Evolutionary conservation across 2,888 invertebrate species (phyloP), one percentile per base, ranked within the genome.

Genomic region (Melieria crassipennis): DNA sequence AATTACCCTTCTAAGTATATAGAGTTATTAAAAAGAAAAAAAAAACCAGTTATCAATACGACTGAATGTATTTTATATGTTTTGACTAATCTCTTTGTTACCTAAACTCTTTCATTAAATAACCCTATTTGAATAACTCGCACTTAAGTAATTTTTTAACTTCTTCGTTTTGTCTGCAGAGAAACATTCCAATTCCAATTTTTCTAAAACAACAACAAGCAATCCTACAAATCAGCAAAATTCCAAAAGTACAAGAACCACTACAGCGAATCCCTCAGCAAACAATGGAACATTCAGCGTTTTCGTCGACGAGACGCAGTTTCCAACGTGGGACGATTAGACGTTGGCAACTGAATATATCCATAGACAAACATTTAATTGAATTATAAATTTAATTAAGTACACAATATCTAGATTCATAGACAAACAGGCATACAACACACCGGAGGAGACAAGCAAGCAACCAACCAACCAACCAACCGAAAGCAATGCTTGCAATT

Each of bases 301-400:
- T 76, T 91, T 91, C 81, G 87, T 91, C 70, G 87, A 88, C 71
- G 89, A 90, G 81, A 88, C 89, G 64, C 88, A 88, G 79, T 91
- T 91, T 82, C 91, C 91, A 42, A 85, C 88, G 76, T 91, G 91
- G 91, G 91, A 91, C 78, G 91, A 91, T 85, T 91, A 89, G 89
- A 81, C 75, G 67, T 67, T 50, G n/a, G 60, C 50, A 57, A 30
- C 16, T 69, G 65, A 43, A 63, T 56, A 70, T 45, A 13, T 43
- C 48, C 30, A 58, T 16, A 47, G 13, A 42, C 64, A 70, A 61
- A 61, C 61, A 47, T 57, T 7, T 55, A 65, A 7, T 55, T 10
- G 46, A 57, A 42, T 6, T 56, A 43, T 46, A 65, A 11, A 56
- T 56, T 56, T 46, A 65, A 16, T 4, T 47, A 45, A 65, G 30